Base-by-base conservation (phyloP, 2,888 invertebrate species). In the Megaustenia siamemsis region DNA sequence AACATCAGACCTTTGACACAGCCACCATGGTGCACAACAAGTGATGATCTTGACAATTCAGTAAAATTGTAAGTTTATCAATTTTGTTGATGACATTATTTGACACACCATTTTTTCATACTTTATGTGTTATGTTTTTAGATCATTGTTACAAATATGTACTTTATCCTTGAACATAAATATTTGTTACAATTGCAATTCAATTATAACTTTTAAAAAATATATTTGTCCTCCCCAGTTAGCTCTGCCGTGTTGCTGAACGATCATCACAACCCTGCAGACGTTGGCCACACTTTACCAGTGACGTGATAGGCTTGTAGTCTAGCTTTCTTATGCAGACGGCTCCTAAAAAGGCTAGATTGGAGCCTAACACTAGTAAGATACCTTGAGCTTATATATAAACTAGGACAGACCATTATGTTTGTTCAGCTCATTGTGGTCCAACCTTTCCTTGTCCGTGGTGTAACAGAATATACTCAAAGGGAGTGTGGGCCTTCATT, bases 331-430 rank as follows among this genome's bases (percentile, higher is more conserved):
- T 69, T 84, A 84, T 84, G 84, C 84, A 84, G 84, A 73, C 84
- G 71, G 83, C 78, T 79, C 84, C 84, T n/a, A 84, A 84, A 73
- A 84, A 84, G 71, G 84, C 84, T 84, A 84, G 80, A 69, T 84
- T 84, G 84, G 84, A 84, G 84, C 84, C 84, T 80, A 80, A 73
- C 63, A 84, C 80, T 28, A 84, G 84, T 84, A 84, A 63, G 83
- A 53, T 32, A 5, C n/a, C 21, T 3, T 38, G 12, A 32, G 18
- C 18, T 24, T 56, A 24, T 45, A 45, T n/a, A n/a, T n/a, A n/a
- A n/a, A n/a, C n/a, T n/a, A n/a, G n/a, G n/a, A n/a, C n/a, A n/a
- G n/a, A n/a, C n/a, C n/a, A n/a, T n/a, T n/a, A n/a, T n/a, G n/a
- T n/a, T n/a, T n/a, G n/a, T n/a, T n/a, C n/a, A n/a, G n/a, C n/a